These are phyloP conservation scores for Agrypnia vestita DNA, from an alignment of 1,140 invertebrate genomes.

Conservation along the genomic window DNA sequence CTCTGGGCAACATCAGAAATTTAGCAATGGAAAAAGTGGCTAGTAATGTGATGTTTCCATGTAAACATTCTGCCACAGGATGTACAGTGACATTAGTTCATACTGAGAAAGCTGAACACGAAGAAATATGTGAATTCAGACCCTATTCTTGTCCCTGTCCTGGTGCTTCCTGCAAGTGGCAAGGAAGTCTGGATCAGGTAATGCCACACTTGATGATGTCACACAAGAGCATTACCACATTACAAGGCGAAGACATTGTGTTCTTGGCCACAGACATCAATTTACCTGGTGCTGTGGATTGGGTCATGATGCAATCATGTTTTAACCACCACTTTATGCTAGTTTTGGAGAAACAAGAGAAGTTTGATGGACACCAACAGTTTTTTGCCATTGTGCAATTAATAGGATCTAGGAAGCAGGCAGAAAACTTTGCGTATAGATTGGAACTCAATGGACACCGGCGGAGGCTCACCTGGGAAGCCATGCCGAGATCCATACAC, in stretches of 20 bases:
- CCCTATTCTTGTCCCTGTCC: constrained; percentile 99
- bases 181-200: constrained; percentile 94
- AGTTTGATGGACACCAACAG: constrained; percentile 97
- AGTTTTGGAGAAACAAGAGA: constrained; percentile 99
- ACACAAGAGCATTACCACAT: constrained; percentile 99
- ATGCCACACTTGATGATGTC: constrained; percentile 97
- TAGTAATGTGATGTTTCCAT: constrained; percentile 97
- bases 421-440: constrained; percentile 99
- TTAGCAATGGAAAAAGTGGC: constrained; percentile 99
- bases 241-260: constrained; percentile 98
- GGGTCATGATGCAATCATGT: constrained; percentile 99
- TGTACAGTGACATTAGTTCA: constrained; percentile 94
- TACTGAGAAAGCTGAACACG: constrained; percentile 98
- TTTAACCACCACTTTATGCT: constrained; percentile 99
- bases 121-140: constrained; percentile 98
- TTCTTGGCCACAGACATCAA: constrained; percentile 99
- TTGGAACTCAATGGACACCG: constrained; percentile 97
- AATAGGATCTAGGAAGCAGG: constrained; percentile 98
- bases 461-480: constrained; percentile 97
- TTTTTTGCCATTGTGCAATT: constrained; percentile 99
- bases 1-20: constrained; percentile 97
- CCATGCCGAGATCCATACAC: constrained; percentile 97
- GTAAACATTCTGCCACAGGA: constrained; percentile 98
- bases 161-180: constrained; percentile 99
- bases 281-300: constrained; percentile 98